Evolutionary conservation across 2,113 vertebrate species (phyloP).

Genomic region (Seriola dumerili): DNA sequence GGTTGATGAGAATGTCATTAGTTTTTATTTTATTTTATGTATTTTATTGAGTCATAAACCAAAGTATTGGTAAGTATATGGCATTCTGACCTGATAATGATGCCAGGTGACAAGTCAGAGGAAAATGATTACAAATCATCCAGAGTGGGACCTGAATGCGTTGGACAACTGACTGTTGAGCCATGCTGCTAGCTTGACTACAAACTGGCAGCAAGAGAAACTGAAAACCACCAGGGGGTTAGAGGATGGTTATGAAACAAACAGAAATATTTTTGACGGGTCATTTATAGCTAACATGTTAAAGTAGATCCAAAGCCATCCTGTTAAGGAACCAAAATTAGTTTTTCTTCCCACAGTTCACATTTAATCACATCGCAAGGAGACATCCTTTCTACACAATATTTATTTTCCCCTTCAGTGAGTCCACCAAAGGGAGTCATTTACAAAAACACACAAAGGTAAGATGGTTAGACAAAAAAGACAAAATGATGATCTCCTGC

Average conservation of each 20-base stretch:
- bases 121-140: background rate
- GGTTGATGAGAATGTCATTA: too few relatives aligned
- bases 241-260: background rate
- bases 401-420: constrained; percentile 50
- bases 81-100: too few relatives aligned
- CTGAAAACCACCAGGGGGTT: background rate
- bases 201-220: background rate
- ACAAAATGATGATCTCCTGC: background rate
- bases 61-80: too few relatives aligned
- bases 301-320: too few relatives aligned
- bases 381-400: constrained; percentile 63
- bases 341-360: constrained; percentile 28
- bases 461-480: constrained; percentile 16
- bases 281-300: background rate
- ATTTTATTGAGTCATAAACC: too few relatives aligned
- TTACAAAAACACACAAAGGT: constrained; percentile 45
- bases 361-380: constrained; percentile 71
- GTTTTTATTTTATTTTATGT: too few relatives aligned
- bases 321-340: background rate
- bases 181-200: too few relatives aligned
- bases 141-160: background rate
- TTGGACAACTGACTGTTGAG: background rate
- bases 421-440: constrained; percentile 61
- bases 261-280: background rate
- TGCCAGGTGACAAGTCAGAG: background rate